Base-by-base conservation (phyloP, 1,140 invertebrate genomes). In the Aricia agestis region DNA sequence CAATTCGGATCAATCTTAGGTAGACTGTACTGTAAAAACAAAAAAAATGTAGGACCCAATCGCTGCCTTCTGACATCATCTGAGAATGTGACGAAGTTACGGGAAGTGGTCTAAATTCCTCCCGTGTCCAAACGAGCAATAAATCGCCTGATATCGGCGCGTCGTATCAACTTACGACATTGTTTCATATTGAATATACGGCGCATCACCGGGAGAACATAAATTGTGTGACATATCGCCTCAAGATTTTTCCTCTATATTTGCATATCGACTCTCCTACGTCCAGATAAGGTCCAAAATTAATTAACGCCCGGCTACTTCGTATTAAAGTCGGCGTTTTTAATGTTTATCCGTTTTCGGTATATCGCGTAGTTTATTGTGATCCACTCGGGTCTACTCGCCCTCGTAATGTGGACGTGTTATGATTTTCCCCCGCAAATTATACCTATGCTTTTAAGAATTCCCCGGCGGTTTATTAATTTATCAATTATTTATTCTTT, bases 191-290 rank as follows among this genome's bases (percentile, higher is more conserved):
- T 76, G 80, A 81, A 83, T 83, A 81, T 85, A 85, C 82, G 81
- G 32, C 66, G 13, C n/a, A n/a, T 17, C 67, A 9, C 15, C 58
- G 19, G 19, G 63, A 19, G 13, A 66, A 66, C 82, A 83, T 85
- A 87, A 87, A 87, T 84, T 83, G 67, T 77, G 76, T 85, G 85
- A 85, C 83, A 85, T 87, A 84, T 83, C 81, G 85, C 45, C 74
- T 72, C 78, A 78, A 79, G 74, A 52, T 52, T 52, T 15, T 79
- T 82, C 78, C 70, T 66, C 81, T 79, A 81, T 9, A 9, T 52
- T 52, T 52, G 13, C 36, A 36, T 36, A 52, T 52, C 45, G 13
- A 15, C 45, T 15, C 13, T 52, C 7, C 13, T 10, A 9, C 45
- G 6, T 11, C 11, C 45, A 9, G 10, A 52, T 52, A 52, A 52